Evolutionary conservation across 2,888 invertebrate species (phyloP).

Genomic region (Bombylius discolor): DNA sequence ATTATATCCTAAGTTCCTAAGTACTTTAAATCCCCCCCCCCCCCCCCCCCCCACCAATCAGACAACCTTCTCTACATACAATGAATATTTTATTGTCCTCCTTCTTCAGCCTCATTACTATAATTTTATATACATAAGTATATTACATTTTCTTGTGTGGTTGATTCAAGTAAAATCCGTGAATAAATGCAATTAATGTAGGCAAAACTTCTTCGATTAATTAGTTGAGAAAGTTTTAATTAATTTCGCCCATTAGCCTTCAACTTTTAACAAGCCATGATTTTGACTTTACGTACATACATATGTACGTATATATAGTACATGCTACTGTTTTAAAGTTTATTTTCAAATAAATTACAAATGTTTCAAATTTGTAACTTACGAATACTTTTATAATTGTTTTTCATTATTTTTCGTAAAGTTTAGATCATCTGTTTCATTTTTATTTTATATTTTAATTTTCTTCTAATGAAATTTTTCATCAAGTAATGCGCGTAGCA

Average conservation of each 20-base stretch:
- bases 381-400: slow-evolving; percentile 15
- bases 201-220: slow-evolving; percentile 20
- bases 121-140: neutral
- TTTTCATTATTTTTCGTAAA: slow-evolving; percentile 15
- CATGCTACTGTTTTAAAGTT: neutral
- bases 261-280: slow-evolving; percentile 13
- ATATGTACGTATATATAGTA: too few species aligned
- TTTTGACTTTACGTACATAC: neutral
- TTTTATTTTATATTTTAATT: too few species aligned
- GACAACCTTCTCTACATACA: too few species aligned
- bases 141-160: too few species aligned
- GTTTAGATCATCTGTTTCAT: slow-evolving; percentile 1
- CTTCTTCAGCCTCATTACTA: too few species aligned
- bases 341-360: slow-evolving; percentile 8
- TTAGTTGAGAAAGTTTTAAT: slow-evolving; percentile 23
- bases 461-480: too few species aligned
- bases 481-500: too few species aligned
- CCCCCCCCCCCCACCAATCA: too few species aligned
- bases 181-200: slow-evolving; percentile 23
- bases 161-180: slow-evolving; percentile 12
- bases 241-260: slow-evolving; percentile 22
- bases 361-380: slow-evolving; percentile 4
- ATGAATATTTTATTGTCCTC: too few species aligned
- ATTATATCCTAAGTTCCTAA: too few species aligned
- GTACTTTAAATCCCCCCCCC: too few species aligned